Percentiles rank a stretch among this genome's conserved stretches.
phyloP scores from a whole-genome alignment of 1,140 invertebrate genomes.

The Rhopalosiphum maidis region DNA sequence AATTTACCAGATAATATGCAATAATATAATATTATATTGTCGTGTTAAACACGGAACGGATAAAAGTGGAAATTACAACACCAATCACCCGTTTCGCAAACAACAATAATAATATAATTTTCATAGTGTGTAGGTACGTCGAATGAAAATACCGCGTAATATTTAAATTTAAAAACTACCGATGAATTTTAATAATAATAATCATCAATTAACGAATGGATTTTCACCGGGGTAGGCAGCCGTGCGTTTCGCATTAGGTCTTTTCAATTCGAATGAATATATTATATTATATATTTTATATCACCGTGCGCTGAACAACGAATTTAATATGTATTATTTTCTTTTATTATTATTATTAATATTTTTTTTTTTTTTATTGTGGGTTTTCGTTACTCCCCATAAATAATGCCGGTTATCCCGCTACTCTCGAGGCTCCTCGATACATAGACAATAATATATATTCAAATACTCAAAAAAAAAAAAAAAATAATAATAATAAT shows the following conservation, averaged over 20 bases:
- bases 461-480: not conserved
- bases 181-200: constrained; percentile 7
- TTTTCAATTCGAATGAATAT: not conserved
- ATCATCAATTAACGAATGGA: not conserved
- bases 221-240: not conserved
- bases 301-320: not conserved
- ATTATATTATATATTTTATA: not conserved
- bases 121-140: not conserved
- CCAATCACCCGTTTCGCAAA: not conserved
- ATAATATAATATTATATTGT: not conserved
- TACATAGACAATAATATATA: not conserved
- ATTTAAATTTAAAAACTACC: not conserved
- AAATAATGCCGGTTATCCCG: not conserved
- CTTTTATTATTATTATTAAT: not conserved
- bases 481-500: not conserved
- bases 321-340: not conserved
- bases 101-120: not conserved
- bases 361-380: not conserved
- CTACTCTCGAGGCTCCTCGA: not conserved
- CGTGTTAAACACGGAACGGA: not conserved
- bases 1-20: not conserved
- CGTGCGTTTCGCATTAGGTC: not conserved
- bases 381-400: not conserved
- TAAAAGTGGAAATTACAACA: not conserved
- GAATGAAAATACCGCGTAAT: not conserved